Evolutionary conservation across 1,140 invertebrate genomes (phyloP), one percentile per base, ranked within the genome.

Genomic region (Trichogramma pretiosum): DNA sequence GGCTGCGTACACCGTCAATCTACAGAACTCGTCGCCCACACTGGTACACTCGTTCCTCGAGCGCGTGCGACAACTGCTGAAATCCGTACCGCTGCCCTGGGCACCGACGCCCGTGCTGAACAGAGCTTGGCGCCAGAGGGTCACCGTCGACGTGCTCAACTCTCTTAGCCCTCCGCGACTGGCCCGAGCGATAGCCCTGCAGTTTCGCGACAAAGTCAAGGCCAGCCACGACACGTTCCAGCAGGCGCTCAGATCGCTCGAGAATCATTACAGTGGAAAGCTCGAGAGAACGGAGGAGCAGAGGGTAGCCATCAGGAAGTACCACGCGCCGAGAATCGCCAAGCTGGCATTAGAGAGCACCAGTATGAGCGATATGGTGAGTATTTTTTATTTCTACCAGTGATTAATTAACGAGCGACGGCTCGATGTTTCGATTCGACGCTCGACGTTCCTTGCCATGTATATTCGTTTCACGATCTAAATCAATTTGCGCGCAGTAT

Each of bases 301-400:
- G 49, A 79, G 88, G 56, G 73, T 85, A 37, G 74, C 79, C 8
- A 82, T 87, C 22, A 70, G 89, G 26, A 92, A 90, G 69, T 76
- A 79, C 53, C 81, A 89, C 64, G 87, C 89, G 0, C 90, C 89
- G 0, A 72, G 78, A 46, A 76, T 93, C 43, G 89, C 90, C 1
- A 80, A 86, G 39, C 69, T 91, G n/a, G 84, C 87, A 3, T 67
- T 93, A 3, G 88, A 93, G 66, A 88, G 85, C 44, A 89, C 84
- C 1, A 91, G 88, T 0, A 79, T 92, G 59, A 82, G 80, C 57
- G 89, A 93, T 64, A 73, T 58, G 33, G 53, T 51, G 16, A 50
- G 36, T n/a, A 34, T 19, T 44, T n/a, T 81, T 32, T n/a, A n/a
- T n/a, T n/a, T n/a, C n/a, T n/a, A n/a, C n/a, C n/a, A n/a, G n/a